phyloP scores from a whole-genome alignment of 2,797 vertebrate species.

The Phrynocephalus vlangalii region DNA sequence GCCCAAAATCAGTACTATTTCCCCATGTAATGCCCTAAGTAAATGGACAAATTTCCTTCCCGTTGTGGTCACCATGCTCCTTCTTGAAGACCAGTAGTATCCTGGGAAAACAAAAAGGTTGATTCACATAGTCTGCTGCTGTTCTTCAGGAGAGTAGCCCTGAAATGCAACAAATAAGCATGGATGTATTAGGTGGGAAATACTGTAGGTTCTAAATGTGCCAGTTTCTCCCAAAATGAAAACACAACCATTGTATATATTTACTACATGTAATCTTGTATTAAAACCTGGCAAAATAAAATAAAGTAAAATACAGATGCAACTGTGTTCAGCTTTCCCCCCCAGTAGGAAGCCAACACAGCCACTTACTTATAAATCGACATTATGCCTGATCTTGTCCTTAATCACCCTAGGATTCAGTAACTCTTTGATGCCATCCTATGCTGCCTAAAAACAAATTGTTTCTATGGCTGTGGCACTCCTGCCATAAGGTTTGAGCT shows the following conservation, averaged over 20 bases:
- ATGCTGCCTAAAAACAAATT: background rate
- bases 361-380: background rate
- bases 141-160: background rate
- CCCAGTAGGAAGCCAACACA: background rate
- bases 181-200: background rate
- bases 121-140: background rate
- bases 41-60: background rate
- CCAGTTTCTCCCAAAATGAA: background rate
- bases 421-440: background rate
- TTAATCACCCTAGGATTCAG: background rate
- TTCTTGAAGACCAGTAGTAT: no score
- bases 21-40: no score
- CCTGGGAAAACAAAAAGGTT: background rate
- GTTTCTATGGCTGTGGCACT: conserved; percentile 18
- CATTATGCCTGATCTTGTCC: conserved; percentile 1
- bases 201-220: background rate
- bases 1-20: no score
- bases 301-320: no score
- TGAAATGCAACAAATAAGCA: no score
- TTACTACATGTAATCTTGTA: background rate
- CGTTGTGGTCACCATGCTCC: background rate
- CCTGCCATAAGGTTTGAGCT: conserved; percentile 17
- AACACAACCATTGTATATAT: background rate
- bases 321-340: background rate
- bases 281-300: background rate